Evolutionary conservation across 2,113 vertebrate species (phyloP).

Genomic region (Loxodonta africana): DNA sequence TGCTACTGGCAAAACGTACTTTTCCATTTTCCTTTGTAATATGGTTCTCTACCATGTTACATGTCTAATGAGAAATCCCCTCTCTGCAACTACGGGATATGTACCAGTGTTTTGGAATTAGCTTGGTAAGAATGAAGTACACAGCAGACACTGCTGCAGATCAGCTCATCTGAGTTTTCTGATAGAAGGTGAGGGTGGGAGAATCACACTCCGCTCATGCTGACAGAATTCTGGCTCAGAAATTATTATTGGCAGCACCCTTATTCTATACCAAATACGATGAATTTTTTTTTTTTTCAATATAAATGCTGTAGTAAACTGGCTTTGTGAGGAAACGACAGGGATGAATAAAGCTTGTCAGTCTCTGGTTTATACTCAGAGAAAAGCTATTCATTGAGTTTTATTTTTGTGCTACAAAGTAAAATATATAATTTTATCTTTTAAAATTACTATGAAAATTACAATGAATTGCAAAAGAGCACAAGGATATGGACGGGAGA

Average conservation of each 20-base stretch:
- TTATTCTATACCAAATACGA: slow-evolving; percentile 35
- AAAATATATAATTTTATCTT: slow-evolving; percentile 41
- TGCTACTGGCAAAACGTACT: background rate
- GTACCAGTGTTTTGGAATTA: slow-evolving; percentile 26
- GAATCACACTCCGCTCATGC: background rate
- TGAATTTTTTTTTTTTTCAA: background rate
- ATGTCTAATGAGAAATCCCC: slow-evolving; percentile 30
- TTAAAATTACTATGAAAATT: slow-evolving; percentile 50
- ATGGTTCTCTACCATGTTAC: background rate
- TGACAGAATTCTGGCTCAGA: slow-evolving; percentile 49
- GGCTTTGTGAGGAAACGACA: slow-evolving; percentile 27
- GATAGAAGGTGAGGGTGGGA: background rate
- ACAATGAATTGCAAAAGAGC: background rate
- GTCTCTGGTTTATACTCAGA: slow-evolving; percentile 19
- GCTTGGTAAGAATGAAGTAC: slow-evolving; percentile 15
- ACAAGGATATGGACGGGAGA: background rate
- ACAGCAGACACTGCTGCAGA: background rate
- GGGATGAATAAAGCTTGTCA: slow-evolving; percentile 30
- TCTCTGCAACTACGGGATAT: background rate
- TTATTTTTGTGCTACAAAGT: slow-evolving; percentile 46
- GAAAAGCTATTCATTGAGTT: background rate
- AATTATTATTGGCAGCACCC: background rate
- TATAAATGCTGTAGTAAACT: slow-evolving; percentile 52
- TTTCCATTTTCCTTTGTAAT: slow-evolving; percentile 4
- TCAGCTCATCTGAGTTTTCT: background rate